These are phyloP conservation scores for Antheraea yamamai DNA, from an alignment of 2,888 invertebrate species.

Conservation along the genomic window DNA sequence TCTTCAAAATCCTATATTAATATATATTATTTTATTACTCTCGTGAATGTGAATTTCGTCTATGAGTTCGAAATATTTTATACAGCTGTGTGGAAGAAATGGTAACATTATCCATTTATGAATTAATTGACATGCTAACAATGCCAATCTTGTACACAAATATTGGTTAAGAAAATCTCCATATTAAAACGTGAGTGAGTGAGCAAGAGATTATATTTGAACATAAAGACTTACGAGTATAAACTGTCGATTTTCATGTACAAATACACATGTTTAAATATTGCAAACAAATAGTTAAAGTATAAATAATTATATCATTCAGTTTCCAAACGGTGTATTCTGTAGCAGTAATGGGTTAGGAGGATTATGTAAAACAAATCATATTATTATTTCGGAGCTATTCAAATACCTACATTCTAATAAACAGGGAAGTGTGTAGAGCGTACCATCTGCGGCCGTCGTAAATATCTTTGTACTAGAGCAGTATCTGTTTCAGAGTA, in stretches of 20 bases:
- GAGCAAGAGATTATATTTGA: no score
- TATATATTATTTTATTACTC: no score
- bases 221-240: not conserved
- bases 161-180: no score
- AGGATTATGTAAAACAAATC: not conserved
- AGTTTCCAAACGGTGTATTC: not conserved
- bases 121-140: no score
- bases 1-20: no score
- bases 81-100: no score
- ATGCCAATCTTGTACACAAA: no score
- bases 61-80: no score
- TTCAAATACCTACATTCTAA: constrained; percentile 13
- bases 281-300: no score
- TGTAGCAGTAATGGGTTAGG: not conserved
- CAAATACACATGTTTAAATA: not conserved
- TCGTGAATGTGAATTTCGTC: no score
- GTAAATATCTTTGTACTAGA: constrained; percentile 12
- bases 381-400: not conserved
- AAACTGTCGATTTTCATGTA: not conserved
- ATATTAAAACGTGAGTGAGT: no score
- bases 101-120: no score
- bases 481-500: constrained; percentile 13
- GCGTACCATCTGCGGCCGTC: constrained; percentile 9
- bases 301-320: not conserved
- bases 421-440: not conserved